These are phyloP conservation scores for Clepsis dumicolana DNA, from an alignment of 2,888 invertebrate genomes.

Conservation along the genomic window DNA sequence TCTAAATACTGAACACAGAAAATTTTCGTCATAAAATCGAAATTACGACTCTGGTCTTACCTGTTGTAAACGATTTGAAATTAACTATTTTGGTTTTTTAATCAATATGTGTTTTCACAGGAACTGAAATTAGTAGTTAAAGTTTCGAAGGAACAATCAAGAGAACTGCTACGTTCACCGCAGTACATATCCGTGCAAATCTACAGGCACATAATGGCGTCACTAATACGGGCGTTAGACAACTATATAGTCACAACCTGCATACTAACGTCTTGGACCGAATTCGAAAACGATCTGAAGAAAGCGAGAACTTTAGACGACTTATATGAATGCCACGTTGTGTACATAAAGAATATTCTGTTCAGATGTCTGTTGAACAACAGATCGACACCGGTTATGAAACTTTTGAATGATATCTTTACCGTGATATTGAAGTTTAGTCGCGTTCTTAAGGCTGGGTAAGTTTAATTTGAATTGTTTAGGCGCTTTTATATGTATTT, in stretches of 20 bases:
- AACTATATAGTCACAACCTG: conserved; percentile 93
- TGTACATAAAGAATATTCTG: conserved; percentile 90
- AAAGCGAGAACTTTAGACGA: conserved; percentile 89
- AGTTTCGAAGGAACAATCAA: conserved; percentile 72
- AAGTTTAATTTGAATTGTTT: conserved; percentile 49
- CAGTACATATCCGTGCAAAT: conserved; percentile 91
- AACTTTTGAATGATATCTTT: conserved; percentile 90
- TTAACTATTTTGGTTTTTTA: no score
- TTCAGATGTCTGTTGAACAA: conserved; percentile 91
- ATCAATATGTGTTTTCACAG: conserved; percentile 70
- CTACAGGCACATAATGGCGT: conserved; percentile 91
- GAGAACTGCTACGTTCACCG: conserved; percentile 84
- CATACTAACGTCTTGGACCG: conserved; percentile 90
- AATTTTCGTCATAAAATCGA: no score
- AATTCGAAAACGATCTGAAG: conserved; percentile 89
- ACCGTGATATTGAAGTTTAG: conserved; percentile 90
- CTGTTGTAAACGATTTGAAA: no score
- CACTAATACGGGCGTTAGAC: conserved; percentile 91
- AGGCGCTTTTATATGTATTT: no score
- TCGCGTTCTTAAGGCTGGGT: conserved; percentile 85
- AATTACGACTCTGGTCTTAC: no score
- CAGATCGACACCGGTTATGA: conserved; percentile 89
- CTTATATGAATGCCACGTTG: conserved; percentile 90
- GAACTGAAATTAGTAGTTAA: conserved; percentile 87
- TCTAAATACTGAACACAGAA: no score